A percentile compares a stretch with the other conserved stretches of the same genome.
Conservation (phyloP, 2,888 invertebrate genomes). For the Drosophila cyrtoloma region DNA sequence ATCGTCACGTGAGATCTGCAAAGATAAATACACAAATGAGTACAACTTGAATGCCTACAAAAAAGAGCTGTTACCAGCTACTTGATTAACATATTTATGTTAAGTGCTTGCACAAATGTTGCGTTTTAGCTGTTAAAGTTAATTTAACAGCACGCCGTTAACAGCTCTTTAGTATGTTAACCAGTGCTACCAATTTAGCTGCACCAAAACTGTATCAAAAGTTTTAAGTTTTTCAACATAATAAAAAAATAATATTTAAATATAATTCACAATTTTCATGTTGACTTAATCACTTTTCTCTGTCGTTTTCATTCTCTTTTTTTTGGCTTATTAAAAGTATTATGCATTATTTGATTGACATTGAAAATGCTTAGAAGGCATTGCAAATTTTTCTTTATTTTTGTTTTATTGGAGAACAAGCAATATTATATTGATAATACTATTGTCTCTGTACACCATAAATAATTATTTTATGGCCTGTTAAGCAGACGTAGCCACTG, state of each 20-base stretch:
- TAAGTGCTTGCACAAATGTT: background rate
- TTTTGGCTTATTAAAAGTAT: slow-evolving; percentile 15
- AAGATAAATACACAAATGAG: slow-evolving; percentile 1
- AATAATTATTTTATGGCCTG: slow-evolving; percentile 40
- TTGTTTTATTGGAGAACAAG: slow-evolving; percentile 24
- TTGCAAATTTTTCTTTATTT: slow-evolving; percentile 16
- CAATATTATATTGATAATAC: slow-evolving; percentile 30
- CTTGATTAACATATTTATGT: background rate
- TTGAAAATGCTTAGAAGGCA: slow-evolving; percentile 50
- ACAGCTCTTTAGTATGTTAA: background rate
- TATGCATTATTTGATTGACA: slow-evolving; percentile 53
- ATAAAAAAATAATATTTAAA: background rate
- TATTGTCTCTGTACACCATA: slow-evolving; percentile 33
- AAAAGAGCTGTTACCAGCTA: background rate
- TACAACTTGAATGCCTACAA: background rate
- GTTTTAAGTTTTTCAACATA: background rate
- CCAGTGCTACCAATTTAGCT: background rate
- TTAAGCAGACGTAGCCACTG: slow-evolving; percentile 14
- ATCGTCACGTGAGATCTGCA: slow-evolving; percentile 78
- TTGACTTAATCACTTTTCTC: slow-evolving; percentile 11
- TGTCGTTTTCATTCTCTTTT: background rate
- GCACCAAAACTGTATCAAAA: background rate
- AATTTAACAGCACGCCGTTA: background rate
- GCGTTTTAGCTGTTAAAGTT: background rate
- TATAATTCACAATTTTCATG: background rate